phyloP scores from a whole-genome alignment of 1,140 invertebrate species.

The Platyscapa corneri region DNA sequence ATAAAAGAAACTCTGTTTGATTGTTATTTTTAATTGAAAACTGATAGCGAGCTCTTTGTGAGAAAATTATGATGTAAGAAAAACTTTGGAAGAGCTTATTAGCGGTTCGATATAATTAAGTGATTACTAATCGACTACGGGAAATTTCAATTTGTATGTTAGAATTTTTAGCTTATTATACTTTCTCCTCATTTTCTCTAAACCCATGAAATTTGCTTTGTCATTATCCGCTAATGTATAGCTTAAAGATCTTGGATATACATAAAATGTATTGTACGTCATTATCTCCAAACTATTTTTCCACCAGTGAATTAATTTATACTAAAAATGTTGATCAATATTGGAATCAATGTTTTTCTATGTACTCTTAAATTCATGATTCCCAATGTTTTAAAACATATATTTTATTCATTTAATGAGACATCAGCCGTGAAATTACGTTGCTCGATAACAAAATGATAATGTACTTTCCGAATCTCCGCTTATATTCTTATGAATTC shows the following conservation, averaged over 20 bases:
- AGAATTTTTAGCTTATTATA: constrained; percentile 5
- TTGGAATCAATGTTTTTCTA: no score
- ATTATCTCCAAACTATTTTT: no score
- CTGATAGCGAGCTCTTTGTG: background rate
- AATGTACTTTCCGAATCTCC: no score
- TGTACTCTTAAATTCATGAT: no score
- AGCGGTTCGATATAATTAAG: background rate
- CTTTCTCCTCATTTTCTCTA: constrained; percentile 15
- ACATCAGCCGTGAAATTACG: no score
- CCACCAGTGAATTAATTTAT: no score
- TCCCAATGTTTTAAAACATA: no score
- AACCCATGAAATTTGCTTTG: background rate
- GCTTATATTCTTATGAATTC: no score
- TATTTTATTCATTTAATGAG: background rate
- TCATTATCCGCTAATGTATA: background rate
- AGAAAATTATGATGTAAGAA: background rate
- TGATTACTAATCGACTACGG: constrained; percentile 18
- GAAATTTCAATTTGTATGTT: constrained; percentile 21
- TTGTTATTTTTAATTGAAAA: constrained; percentile 1
- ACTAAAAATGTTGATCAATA: no score
- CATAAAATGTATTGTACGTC: background rate
- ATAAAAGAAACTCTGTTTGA: background rate
- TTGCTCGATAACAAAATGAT: no score
- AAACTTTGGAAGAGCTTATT: background rate
- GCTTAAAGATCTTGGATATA: background rate